Evolutionary conservation across 2,888 invertebrate genomes (phyloP), one percentile per base, ranked within the genome.

Genomic region (Cephonodes hylas): DNA sequence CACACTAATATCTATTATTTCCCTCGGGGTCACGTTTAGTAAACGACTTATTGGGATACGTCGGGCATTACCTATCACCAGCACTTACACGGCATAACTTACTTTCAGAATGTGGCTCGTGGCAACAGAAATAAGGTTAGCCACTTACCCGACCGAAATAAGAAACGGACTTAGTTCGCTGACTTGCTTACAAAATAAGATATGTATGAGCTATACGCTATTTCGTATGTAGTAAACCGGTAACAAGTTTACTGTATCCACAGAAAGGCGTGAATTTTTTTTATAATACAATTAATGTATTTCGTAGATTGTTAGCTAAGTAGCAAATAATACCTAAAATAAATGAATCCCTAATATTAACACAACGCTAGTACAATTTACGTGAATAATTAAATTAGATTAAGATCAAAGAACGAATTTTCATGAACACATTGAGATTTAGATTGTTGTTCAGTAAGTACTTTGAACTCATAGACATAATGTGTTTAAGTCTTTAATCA

Each of bases 1-100:
- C 76, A 78, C 77, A 82, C 75, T 74, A 75, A 80, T 77, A 66
- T 59, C 62, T 64, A 79, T 76, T 79, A 81, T 83, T 81, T 82
- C 81, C 81, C 76, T 66, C 67, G 73, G 77, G 81, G 73, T 70
- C 71, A 72, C 61, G 74, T 76, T 74, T 66, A 71, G 75, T 72
- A 79, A 81, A 76, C 64, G 72, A 73, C 72, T 72, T 70, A 69
- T 67, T 66, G 61, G 66, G 65, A 61, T 65, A 62, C 65, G 69
- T 69, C 64, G 65, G 66, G 67, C 66, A 61, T 34, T 61, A 56
- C 25, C 48, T 60, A 53, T 53, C 60, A 60, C 48, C 38, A 53
- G 25, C 38, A 53, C 53, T 53, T 53, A 53, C 53, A 53, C 53
- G 53, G 31, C 53, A 53, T 53, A 53, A 31, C 53, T 31, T 53